Conservation (phyloP, 2,888 invertebrate genomes). For the Crepidodera aurea region DNA sequence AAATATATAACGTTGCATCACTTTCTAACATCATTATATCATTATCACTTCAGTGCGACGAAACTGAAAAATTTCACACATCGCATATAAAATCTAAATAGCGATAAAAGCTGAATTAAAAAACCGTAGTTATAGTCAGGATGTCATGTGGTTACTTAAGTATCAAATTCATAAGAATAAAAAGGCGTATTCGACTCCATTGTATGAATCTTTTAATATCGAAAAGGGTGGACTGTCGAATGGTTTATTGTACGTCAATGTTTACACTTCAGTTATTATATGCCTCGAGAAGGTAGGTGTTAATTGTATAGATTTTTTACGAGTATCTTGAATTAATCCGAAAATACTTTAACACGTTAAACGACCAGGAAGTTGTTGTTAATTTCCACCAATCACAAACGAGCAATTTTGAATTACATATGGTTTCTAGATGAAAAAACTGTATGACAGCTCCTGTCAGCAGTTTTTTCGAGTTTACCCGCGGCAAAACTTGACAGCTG, state of each 20-base stretch:
- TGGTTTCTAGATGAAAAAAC: too few species aligned
- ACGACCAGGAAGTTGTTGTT: too few species aligned
- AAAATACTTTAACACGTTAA: too few species aligned
- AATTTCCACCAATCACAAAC: too few species aligned
- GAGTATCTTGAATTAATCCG: slow-evolving; percentile 32
- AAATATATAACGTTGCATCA: too few species aligned
- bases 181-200: slow-evolving; percentile 37
- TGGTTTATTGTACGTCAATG: slow-evolving; percentile 45
- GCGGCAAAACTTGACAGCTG: too few species aligned
- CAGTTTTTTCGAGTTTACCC: too few species aligned
- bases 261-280: slow-evolving; percentile 39
- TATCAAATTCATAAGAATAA: slow-evolving; percentile 27
- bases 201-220: slow-evolving; percentile 38
- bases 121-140: not conserved
- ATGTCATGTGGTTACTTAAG: slow-evolving; percentile 13
- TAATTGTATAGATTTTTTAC: slow-evolving; percentile 49
- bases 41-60: not conserved
- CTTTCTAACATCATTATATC: too few species aligned
- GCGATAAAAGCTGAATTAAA: slow-evolving; percentile 17
- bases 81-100: not conserved
- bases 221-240: slow-evolving; percentile 35
- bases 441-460: too few species aligned
- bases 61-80: slow-evolving; percentile 1
- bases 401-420: too few species aligned
- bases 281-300: slow-evolving; percentile 46